These are phyloP conservation scores for Chionis minor DNA, from an alignment of 2,113 vertebrate genomes.

Conservation along the genomic window DNA sequence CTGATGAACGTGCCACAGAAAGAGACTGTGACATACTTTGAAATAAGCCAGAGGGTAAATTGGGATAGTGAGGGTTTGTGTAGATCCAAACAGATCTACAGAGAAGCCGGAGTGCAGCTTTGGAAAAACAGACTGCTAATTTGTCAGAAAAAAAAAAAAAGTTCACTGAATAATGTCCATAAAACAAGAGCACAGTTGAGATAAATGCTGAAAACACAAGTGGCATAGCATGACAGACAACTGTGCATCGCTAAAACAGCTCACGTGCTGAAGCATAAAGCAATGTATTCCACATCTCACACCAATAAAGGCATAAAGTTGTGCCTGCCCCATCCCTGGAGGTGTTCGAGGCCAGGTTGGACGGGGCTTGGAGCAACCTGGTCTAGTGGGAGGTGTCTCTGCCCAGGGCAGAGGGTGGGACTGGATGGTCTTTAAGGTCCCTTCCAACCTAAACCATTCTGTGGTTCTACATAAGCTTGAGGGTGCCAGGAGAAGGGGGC, in stretches of 20 bases:
- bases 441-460: too few relatives aligned
- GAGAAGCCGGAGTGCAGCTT: background rate
- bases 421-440: too few relatives aligned
- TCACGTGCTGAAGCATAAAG: background rate
- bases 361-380: too few relatives aligned
- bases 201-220: rapidly evolving
- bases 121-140: background rate
- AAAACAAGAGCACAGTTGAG: background rate
- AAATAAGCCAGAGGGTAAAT: background rate
- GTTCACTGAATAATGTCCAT: background rate
- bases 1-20: background rate
- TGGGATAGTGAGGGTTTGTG: background rate
- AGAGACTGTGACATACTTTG: background rate
- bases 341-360: too few relatives aligned
- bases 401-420: too few relatives aligned
- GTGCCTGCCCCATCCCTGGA: too few relatives aligned
- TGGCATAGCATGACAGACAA: rapidly evolving
- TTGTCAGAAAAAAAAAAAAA: background rate
- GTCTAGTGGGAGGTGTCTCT: too few relatives aligned
- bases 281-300: rapidly evolving
- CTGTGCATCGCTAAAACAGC: rapidly evolving
- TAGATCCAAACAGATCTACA: background rate
- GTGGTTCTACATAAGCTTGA: too few relatives aligned
- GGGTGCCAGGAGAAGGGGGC: too few relatives aligned
- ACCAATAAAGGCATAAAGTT: background rate